A percentile compares a stretch with the other conserved stretches of the same genome.
Conservation (phyloP, 23 tunicate genomes). For the Styela clava region DNA sequence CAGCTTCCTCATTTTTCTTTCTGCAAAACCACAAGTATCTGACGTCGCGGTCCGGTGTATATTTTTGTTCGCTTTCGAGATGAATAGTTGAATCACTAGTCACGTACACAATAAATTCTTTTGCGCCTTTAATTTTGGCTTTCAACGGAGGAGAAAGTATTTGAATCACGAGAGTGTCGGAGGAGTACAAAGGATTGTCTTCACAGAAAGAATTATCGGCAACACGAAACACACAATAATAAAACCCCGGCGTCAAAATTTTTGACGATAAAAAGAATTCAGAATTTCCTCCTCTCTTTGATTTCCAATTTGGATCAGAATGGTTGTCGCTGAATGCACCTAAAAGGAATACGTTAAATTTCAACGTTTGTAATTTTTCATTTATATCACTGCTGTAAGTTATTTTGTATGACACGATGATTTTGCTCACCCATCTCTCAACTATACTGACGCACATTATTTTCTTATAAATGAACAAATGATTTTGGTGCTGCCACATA, state of each 20-base stretch:
- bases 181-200: not conserved
- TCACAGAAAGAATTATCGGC: conserved; percentile 30
- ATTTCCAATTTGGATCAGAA: not conserved
- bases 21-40: not conserved
- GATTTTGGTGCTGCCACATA: too few species aligned
- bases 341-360: too few species aligned
- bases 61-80: not conserved
- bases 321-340: not conserved
- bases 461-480: too few species aligned
- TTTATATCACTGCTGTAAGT: too few species aligned
- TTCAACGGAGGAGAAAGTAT: not conserved
- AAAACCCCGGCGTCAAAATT: conserved; percentile 2
- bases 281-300: not conserved
- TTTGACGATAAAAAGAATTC: conserved; percentile 13
- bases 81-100: not conserved
- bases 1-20: not conserved
- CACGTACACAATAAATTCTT: not conserved
- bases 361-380: too few species aligned
- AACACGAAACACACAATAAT: conserved; percentile 1
- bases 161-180: conserved; percentile 8
- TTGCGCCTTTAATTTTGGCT: conserved; percentile 7
- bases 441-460: too few species aligned
- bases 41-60: not conserved
- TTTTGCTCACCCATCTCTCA: too few species aligned
- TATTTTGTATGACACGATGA: too few species aligned